phyloP scores from a whole-genome alignment of 1,140 invertebrate genomes.

The Calliphora vicina region DNA sequence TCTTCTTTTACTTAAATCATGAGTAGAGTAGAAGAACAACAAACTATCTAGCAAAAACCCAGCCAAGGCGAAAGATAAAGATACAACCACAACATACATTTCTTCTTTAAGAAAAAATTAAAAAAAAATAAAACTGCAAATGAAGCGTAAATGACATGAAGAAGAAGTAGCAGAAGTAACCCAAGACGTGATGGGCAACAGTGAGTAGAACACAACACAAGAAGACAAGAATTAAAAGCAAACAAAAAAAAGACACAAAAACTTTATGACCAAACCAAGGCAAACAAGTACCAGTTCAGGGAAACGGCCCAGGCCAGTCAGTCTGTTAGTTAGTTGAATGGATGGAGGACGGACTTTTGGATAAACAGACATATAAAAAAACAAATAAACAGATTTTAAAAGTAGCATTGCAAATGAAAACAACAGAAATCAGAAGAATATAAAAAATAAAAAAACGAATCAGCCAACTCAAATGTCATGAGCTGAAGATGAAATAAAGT shows the following conservation, averaged over 20 bases:
- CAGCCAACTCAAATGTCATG: slow-evolving; percentile 2
- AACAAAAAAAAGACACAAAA: not conserved
- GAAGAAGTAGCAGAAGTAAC: not conserved
- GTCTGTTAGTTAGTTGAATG: not conserved
- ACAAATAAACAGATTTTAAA: not conserved
- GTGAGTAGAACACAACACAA: not conserved
- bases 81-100: not conserved
- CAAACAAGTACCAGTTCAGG: slow-evolving; percentile 24
- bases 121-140: no score
- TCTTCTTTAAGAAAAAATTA: no score
- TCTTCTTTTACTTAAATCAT: not conserved
- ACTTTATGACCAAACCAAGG: slow-evolving; percentile 25
- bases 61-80: not conserved
- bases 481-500: not conserved
- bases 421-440: not conserved
- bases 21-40: not conserved
- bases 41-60: not conserved
- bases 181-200: not conserved
- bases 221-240: not conserved
- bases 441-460: not conserved
- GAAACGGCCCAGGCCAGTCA: not conserved
- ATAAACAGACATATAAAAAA: not conserved
- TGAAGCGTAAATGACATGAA: slow-evolving; percentile 17
- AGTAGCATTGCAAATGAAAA: not conserved
- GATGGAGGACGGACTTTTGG: not conserved